Evolutionary conservation across 2,888 invertebrate genomes (phyloP).

Genomic region (Antheraea yamamai): DNA sequence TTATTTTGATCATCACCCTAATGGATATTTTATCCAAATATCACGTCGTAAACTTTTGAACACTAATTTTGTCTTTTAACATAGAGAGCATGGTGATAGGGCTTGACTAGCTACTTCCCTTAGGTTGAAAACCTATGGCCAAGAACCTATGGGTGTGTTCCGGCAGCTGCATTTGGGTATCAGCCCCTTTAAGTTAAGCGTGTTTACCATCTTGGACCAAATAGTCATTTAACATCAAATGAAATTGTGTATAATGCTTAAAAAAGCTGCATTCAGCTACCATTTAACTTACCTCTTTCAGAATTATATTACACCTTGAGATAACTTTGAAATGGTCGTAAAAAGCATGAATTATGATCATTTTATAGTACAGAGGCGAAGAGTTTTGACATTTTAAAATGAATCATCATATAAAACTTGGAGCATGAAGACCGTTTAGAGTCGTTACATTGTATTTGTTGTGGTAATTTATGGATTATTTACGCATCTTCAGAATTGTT

Average conservation of each 20-base stretch:
- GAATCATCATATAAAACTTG: constrained; percentile 17
- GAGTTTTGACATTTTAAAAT: constrained; percentile 18
- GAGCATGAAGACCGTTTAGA: constrained; percentile 1
- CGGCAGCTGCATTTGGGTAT: too few relatives aligned
- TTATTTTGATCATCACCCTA: too few relatives aligned
- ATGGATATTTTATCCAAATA: too few relatives aligned
- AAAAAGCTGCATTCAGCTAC: too few relatives aligned
- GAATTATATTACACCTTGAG: not conserved
- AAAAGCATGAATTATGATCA: constrained; percentile 21
- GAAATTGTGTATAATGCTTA: too few relatives aligned
- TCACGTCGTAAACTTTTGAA: too few relatives aligned
- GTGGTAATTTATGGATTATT: not conserved
- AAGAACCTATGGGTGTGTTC: too few relatives aligned
- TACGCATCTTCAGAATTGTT: not conserved
- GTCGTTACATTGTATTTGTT: not conserved
- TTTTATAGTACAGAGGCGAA: constrained; percentile 4
- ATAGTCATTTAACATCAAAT: too few relatives aligned
- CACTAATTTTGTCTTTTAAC: too few relatives aligned
- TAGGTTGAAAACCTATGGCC: not conserved
- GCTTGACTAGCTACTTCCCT: not conserved
- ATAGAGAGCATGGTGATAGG: too few relatives aligned
- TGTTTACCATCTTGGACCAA: too few relatives aligned
- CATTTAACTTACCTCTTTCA: not conserved
- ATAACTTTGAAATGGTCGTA: constrained; percentile 18
- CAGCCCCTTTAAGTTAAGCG: too few relatives aligned